phyloP scores from a whole-genome alignment of 2,113 vertebrate species.

The Nansenia antarctica region DNA sequence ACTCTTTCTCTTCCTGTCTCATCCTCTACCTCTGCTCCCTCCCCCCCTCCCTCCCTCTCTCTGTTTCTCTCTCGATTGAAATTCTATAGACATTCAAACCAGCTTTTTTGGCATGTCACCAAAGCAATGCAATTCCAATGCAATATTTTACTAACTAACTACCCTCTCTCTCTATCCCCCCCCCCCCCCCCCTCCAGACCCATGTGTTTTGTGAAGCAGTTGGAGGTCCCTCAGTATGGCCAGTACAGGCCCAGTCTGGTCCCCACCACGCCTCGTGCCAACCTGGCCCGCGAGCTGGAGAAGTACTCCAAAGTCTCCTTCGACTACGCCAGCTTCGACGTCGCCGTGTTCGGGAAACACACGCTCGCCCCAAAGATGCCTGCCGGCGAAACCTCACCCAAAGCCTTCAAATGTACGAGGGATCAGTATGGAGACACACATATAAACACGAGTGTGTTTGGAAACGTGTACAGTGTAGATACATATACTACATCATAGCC shows the following conservation, averaged over 20 bases:
- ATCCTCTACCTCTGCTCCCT: neutral
- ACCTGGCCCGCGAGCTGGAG: slow-evolving; percentile 98
- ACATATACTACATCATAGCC: neutral
- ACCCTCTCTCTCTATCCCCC: slow-evolving; percentile 12
- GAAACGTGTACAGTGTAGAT: neutral
- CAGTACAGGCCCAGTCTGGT: slow-evolving; percentile 89
- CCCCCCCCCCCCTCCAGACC: slow-evolving; percentile 74
- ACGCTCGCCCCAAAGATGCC: slow-evolving; percentile 98
- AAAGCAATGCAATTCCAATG: no score
- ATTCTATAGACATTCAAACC: no score
- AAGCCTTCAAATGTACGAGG: slow-evolving; percentile 98
- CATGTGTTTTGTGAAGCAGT: slow-evolving; percentile 99
- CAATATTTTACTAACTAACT: no score
- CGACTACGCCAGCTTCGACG: slow-evolving; percentile 99
- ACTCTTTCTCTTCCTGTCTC: neutral
- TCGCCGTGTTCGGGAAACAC: slow-evolving; percentile 98
- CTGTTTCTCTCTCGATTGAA: no score
- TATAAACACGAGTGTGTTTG: no score
- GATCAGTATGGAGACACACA: no score
- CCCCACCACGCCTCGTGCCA: slow-evolving; percentile 90
- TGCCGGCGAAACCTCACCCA: slow-evolving; percentile 97
- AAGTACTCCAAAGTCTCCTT: slow-evolving; percentile 99
- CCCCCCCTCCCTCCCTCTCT: neutral
- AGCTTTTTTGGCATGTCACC: no score
- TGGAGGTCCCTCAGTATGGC: slow-evolving; percentile 92